Conservation (phyloP, 2,888 invertebrate genomes). For the Eumerus sabulonum region DNA sequence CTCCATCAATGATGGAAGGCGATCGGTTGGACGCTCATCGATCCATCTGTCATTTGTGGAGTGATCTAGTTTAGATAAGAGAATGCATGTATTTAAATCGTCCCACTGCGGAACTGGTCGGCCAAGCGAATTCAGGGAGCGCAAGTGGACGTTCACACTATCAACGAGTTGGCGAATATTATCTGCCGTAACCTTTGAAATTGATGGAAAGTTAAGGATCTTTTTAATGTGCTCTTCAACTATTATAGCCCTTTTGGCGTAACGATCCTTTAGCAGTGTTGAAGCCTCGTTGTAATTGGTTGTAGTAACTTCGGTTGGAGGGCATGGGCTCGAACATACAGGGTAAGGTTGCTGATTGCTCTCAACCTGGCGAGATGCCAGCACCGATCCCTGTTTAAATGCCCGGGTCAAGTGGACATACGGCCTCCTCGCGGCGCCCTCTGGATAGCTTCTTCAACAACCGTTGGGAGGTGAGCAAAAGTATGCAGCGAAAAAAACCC, state of each 20-base stretch:
- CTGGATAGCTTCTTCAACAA: too few species aligned
- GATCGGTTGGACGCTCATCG: background rate
- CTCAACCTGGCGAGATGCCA: too few species aligned
- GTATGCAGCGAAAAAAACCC: too few species aligned
- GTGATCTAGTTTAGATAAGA: slow-evolving; percentile 13
- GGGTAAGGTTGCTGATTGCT: too few species aligned
- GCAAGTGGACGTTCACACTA: slow-evolving; percentile 1
- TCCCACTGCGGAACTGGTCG: slow-evolving; percentile 20
- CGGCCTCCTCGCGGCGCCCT: too few species aligned
- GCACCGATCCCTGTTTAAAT: too few species aligned
- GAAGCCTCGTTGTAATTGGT: slow-evolving; percentile 7
- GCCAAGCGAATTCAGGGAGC: slow-evolving; percentile 12
- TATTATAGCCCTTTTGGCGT: slow-evolving; percentile 1
- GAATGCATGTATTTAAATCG: slow-evolving; percentile 7
- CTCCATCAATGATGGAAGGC: slow-evolving; percentile 8
- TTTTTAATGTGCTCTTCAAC: slow-evolving; percentile 22
- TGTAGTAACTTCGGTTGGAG: too few species aligned
- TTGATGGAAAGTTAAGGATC: slow-evolving; percentile 3
- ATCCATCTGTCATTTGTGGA: slow-evolving; percentile 11
- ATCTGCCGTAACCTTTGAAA: background rate
- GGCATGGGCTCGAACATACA: too few species aligned
- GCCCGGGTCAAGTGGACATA: too few species aligned
- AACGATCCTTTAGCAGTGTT: slow-evolving; percentile 1
- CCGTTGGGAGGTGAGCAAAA: too few species aligned
- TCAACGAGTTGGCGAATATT: slow-evolving; percentile 20